phyloP scores from a whole-genome alignment of 2,888 invertebrate species.

The Leucoma salicis region DNA sequence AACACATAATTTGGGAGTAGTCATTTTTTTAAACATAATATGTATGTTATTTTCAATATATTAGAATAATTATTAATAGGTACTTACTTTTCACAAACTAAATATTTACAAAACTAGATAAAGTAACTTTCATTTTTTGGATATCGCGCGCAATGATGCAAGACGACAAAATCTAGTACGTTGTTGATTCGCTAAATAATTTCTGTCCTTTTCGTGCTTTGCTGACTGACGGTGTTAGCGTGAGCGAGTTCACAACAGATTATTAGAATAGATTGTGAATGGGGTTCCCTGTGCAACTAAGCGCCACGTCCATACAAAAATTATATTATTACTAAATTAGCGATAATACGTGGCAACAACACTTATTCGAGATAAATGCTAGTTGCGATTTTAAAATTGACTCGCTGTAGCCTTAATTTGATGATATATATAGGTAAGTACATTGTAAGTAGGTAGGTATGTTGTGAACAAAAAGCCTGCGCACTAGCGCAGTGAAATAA shows the following conservation, averaged over 20 bases:
- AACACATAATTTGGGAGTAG: too few relatives aligned
- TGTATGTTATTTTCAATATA: too few relatives aligned
- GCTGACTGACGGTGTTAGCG: slow-evolving; percentile 23
- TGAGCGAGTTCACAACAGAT: slow-evolving; percentile 37
- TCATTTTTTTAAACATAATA: too few relatives aligned
- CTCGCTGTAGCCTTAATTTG: too few relatives aligned
- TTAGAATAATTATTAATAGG: too few relatives aligned
- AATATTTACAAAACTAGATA: slow-evolving; percentile 3
- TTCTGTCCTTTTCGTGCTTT: slow-evolving; percentile 28
- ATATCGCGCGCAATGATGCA: slow-evolving; percentile 15
- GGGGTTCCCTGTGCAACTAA: slow-evolving; percentile 32
- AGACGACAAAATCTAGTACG: slow-evolving; percentile 20
- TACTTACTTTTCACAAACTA: too few relatives aligned
- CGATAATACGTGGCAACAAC: slow-evolving; percentile 52
- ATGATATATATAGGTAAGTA: too few relatives aligned
- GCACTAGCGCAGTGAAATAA: too few relatives aligned
- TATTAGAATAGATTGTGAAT: slow-evolving; percentile 35
- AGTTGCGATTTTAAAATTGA: too few relatives aligned
- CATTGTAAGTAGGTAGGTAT: too few relatives aligned
- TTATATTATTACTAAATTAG: slow-evolving; percentile 42
- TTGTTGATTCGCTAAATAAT: slow-evolving; percentile 14
- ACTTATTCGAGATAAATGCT: too few relatives aligned
- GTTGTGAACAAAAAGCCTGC: too few relatives aligned
- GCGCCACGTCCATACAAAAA: slow-evolving; percentile 43
- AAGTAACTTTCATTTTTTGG: slow-evolving; percentile 6